These are phyloP conservation scores for Monarcha castaneiventris DNA, from an alignment of 2,113 vertebrate species.

Conservation along the genomic window DNA sequence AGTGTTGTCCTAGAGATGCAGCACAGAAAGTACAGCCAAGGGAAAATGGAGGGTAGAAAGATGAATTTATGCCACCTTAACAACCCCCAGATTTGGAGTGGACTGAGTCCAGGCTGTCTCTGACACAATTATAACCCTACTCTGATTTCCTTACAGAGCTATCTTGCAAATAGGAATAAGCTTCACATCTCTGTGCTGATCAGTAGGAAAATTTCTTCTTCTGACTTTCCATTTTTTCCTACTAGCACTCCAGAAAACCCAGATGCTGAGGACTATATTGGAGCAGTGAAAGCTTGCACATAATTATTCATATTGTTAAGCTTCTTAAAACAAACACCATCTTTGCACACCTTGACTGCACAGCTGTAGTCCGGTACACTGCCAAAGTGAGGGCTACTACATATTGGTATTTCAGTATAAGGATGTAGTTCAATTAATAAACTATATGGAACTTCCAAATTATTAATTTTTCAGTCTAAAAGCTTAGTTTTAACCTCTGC, in stretches of 20 bases:
- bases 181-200: not conserved
- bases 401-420: not conserved
- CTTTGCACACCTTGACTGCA: not conserved
- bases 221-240: not conserved
- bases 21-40: conserved; percentile 58
- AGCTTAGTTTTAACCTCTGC: not conserved
- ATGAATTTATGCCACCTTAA: not conserved
- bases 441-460: not conserved
- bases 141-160: not conserved
- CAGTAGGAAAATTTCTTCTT: not conserved
- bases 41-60: not conserved
- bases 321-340: not conserved
- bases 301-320: not conserved
- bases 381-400: not conserved
- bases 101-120: not conserved
- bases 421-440: not conserved
- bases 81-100: not conserved
- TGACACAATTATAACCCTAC: not conserved
- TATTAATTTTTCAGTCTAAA: not conserved
- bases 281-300: not conserved
- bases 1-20: conserved; percentile 18
- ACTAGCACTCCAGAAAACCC: not conserved
- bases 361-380: not conserved
- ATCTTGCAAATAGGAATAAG: not conserved
- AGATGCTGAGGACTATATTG: not conserved